These are phyloP conservation scores for Margaritifera margaritifera DNA, from an alignment of 2,888 invertebrate genomes.

Conservation along the genomic window DNA sequence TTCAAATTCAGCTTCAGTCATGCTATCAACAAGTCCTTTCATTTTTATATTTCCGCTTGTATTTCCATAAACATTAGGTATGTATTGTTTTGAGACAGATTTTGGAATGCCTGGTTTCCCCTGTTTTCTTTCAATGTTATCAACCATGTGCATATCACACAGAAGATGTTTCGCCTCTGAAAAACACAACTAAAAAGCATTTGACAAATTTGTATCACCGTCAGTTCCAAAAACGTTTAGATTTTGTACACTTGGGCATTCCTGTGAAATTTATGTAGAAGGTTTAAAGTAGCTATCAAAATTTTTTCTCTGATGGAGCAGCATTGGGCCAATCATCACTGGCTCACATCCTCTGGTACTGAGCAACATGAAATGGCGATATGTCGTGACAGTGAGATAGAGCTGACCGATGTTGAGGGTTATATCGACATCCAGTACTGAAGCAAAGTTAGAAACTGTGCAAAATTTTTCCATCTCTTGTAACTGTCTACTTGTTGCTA, in stretches of 20 bases:
- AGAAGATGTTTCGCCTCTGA: conserved; percentile 5
- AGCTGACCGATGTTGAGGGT: conserved; percentile 9
- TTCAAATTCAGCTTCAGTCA: conserved; percentile 6
- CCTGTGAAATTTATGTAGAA: not conserved
- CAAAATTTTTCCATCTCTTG: too few species aligned
- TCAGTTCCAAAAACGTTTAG: conserved; percentile 5
- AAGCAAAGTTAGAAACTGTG: too few species aligned
- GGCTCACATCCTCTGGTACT: not conserved
- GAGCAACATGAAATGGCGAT: not conserved
- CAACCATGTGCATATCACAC: conserved; percentile 15
- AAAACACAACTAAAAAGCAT: conserved; percentile 5
- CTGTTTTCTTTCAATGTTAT: conserved; percentile 9
- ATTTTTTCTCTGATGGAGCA: not conserved
- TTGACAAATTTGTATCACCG: conserved; percentile 7
- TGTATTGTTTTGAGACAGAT: conserved; percentile 1
- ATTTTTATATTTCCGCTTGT: conserved; percentile 1
- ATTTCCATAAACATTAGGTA: conserved; percentile 11
- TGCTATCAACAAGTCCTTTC: conserved; percentile 8
- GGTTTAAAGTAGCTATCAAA: not conserved
- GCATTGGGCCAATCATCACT: not conserved
- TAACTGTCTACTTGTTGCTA: too few species aligned
- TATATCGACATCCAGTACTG: too few species aligned
- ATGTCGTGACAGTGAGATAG: conserved; percentile 8
- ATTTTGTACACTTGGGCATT: conserved; percentile 1
- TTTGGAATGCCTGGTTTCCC: too few species aligned